Evolutionary conservation across 2,113 vertebrate genomes (phyloP).

Genomic region (Blennius ocellaris): DNA sequence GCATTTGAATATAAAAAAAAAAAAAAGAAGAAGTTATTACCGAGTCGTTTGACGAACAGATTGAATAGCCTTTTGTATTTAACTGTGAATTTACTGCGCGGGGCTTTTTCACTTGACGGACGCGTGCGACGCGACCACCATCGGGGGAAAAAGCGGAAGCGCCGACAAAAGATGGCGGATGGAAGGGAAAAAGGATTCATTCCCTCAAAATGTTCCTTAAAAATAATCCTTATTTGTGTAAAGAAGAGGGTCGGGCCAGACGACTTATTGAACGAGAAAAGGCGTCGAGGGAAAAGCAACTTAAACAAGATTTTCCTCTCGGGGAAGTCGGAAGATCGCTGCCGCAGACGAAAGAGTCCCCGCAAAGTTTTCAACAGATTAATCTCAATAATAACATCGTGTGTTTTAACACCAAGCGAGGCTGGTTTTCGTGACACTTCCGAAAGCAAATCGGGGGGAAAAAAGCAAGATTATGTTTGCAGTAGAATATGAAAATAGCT

Average conservation of each 20-base stretch:
- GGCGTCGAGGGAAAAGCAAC: no score
- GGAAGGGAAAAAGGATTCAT: conserved; percentile 36
- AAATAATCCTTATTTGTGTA: conserved; percentile 43
- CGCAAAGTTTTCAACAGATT: no score
- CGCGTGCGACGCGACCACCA: conserved; percentile 13
- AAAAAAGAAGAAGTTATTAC: conserved; percentile 23
- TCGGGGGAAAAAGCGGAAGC: conserved; percentile 10
- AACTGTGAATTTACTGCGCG: conserved; percentile 1
- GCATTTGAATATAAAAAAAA: no score
- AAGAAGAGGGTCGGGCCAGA: conserved; percentile 32
- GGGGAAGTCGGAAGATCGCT: not conserved
- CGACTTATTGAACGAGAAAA: no score
- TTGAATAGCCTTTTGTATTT: conserved; percentile 4
- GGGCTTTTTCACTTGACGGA: conserved; percentile 34
- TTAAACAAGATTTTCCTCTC: not conserved
- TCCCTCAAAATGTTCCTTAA: conserved; percentile 34
- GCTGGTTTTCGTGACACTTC: no score
- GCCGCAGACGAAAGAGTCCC: not conserved
- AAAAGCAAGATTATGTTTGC: no score
- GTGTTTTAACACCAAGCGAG: no score
- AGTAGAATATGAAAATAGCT: no score
- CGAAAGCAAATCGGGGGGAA: no score
- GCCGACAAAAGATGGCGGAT: no score
- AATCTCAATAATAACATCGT: no score
- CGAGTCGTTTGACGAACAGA: conserved; percentile 39